Percentiles rank a stretch among this genome's conserved stretches.
Conservation (phyloP, 2,888 invertebrate genomes). For the Galeruca laticollis region DNA sequence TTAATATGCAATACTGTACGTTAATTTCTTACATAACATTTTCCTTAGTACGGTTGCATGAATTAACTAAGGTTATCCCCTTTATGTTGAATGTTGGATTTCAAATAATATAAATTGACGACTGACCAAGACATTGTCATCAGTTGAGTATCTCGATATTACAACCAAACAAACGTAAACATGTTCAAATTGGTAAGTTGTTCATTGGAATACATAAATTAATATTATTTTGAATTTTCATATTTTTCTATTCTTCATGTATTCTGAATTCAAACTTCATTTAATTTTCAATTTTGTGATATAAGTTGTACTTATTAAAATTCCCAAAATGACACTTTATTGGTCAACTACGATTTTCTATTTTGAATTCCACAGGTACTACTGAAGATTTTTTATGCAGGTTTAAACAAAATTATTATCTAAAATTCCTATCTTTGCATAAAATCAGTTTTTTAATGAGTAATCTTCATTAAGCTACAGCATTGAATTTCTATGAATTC, state of each 20-base stretch:
- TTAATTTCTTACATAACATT: background rate
- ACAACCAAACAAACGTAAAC: background rate
- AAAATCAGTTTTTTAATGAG: no score
- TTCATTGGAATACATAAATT: no score
- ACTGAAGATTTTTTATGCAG: no score
- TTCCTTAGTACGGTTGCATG: background rate
- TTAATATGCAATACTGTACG: background rate
- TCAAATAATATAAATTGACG: conserved; percentile 2
- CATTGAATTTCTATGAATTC: no score
- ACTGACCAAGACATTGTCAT: background rate
- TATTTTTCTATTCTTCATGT: background rate
- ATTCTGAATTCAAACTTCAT: background rate
- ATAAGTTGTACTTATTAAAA: background rate
- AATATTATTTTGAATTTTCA: background rate
- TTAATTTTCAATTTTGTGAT: background rate
- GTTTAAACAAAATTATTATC: no score
- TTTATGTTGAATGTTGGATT: background rate
- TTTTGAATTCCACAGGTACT: background rate
- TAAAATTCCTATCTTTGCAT: no score
- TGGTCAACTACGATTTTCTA: background rate
- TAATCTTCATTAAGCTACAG: no score
- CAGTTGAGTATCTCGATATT: background rate
- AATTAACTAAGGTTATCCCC: conserved; percentile 7
- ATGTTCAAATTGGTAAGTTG: conserved; percentile 18
- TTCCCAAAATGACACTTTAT: background rate